Evolutionary conservation across 2,113 vertebrate genomes (phyloP), one percentile per base, ranked within the genome.

Genomic region (Heptranchias perlo): DNA sequence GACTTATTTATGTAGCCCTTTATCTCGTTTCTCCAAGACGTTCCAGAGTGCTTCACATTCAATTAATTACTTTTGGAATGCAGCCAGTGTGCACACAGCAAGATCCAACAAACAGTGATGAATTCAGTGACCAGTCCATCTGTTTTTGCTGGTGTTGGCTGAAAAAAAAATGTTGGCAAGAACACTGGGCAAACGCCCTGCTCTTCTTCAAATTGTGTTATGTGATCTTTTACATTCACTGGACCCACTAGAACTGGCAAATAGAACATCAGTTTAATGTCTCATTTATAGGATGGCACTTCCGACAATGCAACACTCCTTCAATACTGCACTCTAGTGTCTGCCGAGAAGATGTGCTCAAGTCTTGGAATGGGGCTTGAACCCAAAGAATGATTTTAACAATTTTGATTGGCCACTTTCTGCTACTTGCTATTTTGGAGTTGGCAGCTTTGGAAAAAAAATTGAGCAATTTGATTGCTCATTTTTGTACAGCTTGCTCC

Each of bases 101-200:
- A 84, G n/a, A 47, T 84, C 78, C 44, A 84, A 39, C 39, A 84
- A 87, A 49, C 7, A 91, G 52, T 14, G 52, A 91, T 76, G 69
- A 76, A 76, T 58, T 91, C 49, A 31, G 13, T 91, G 87, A 91
- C 87, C 87, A 58, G 69, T 91, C 87, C 87, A 58, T 91, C 28
- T 91, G 87, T 91, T 91, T 91, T 91, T n/a, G 7, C 52, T 31
- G 84, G 52, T 28, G 52, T 91, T 91, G 49, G 49, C 23, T 91
- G 86, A 89, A 49, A 49, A 18, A 86, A 47, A 18, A 8, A 89
- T 54, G 10, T 35, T 91, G 52, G 87, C 87, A 91, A 58, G 52
- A 31, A 91, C 14, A 28, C 52, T 54, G 31, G 44, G 52, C 58
- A 52, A 87, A 54, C 52, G 35, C 28, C 4, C 28, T 54, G 87